These are phyloP conservation scores for Lampropteryx suffumata DNA, from an alignment of 2,888 invertebrate species.

Conservation along the genomic window DNA sequence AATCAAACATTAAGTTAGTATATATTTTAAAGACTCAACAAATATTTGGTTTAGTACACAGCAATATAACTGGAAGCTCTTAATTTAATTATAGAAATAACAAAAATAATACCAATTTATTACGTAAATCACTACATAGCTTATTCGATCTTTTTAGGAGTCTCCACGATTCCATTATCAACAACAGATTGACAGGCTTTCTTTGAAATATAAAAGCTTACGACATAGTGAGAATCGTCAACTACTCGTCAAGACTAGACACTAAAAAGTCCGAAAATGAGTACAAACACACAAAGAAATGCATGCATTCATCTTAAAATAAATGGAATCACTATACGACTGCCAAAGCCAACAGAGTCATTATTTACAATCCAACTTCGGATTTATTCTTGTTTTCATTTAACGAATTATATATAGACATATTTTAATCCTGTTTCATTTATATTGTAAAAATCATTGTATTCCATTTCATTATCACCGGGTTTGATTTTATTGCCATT, in stretches of 20 bases:
- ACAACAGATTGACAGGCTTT: constrained; percentile 62
- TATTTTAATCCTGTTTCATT: too few species aligned
- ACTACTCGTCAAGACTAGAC: constrained; percentile 77
- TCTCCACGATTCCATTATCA: constrained; percentile 32
- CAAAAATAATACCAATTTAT: constrained; percentile 37
- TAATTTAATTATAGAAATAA: constrained; percentile 40
- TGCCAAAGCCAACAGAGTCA: constrained; percentile 67
- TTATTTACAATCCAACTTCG: constrained; percentile 72
- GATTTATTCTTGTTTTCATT: too few species aligned
- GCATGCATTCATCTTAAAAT: constrained; percentile 80
- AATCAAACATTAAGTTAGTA: constrained; percentile 48
- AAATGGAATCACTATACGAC: constrained; percentile 81
- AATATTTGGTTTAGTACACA: constrained; percentile 78
- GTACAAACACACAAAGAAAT: constrained; percentile 80
- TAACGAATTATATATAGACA: too few species aligned
- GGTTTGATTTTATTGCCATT: background rate
- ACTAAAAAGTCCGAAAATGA: constrained; percentile 76
- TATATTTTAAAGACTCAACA: constrained; percentile 49
- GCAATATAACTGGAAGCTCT: constrained; percentile 51
- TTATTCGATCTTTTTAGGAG: constrained; percentile 11
- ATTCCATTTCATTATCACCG: background rate
- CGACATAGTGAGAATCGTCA: constrained; percentile 72
- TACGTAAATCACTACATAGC: constrained; percentile 9
- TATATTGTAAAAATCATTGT: too few species aligned
- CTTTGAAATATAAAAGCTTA: constrained; percentile 64